phyloP scores from a whole-genome alignment of 1,140 invertebrate species.

The Drosophila ambigua region DNA sequence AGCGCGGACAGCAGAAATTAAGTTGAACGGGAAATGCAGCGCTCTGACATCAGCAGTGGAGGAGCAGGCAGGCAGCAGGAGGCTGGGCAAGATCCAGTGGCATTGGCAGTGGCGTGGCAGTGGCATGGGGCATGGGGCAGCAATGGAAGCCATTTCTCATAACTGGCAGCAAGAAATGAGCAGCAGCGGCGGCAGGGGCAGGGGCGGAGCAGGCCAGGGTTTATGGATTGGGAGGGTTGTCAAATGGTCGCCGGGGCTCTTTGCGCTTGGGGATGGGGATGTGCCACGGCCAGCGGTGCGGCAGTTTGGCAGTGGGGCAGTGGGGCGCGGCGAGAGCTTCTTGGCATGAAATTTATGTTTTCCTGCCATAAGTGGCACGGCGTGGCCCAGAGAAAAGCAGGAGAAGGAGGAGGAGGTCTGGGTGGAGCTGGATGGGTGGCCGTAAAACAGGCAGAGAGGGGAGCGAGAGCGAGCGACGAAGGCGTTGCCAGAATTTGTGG shows the following conservation, averaged over 20 bases:
- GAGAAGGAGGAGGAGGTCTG: slow-evolving; percentile 29
- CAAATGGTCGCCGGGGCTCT: slow-evolving; percentile 34
- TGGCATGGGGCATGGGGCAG: neutral
- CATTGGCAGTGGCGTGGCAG: too few species aligned
- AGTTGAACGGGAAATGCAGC: slow-evolving; percentile 61
- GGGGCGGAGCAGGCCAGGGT: slow-evolving; percentile 9
- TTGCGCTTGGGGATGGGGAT: slow-evolving; percentile 32
- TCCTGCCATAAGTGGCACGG: slow-evolving; percentile 75
- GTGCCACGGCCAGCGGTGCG: slow-evolving; percentile 21
- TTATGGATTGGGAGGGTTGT: slow-evolving; percentile 9
- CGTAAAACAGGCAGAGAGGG: neutral
- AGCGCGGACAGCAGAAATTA: slow-evolving; percentile 43
- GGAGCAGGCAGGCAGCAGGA: neutral
- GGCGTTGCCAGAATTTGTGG: slow-evolving; percentile 52
- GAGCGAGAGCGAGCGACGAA: too few species aligned
- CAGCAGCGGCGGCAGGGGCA: slow-evolving; percentile 18
- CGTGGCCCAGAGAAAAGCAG: slow-evolving; percentile 37
- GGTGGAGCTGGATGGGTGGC: slow-evolving; percentile 17
- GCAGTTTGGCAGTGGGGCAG: neutral
- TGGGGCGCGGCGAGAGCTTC: slow-evolving; percentile 30
- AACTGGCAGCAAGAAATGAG: slow-evolving; percentile 31
- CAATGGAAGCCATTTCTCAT: slow-evolving; percentile 65
- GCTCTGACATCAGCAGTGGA: slow-evolving; percentile 37
- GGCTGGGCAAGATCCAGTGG: too few species aligned
- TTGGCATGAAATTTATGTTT: slow-evolving; percentile 78